These are phyloP conservation scores for Drosophila robusta DNA, from an alignment of 2,888 invertebrate species.

Conservation along the genomic window DNA sequence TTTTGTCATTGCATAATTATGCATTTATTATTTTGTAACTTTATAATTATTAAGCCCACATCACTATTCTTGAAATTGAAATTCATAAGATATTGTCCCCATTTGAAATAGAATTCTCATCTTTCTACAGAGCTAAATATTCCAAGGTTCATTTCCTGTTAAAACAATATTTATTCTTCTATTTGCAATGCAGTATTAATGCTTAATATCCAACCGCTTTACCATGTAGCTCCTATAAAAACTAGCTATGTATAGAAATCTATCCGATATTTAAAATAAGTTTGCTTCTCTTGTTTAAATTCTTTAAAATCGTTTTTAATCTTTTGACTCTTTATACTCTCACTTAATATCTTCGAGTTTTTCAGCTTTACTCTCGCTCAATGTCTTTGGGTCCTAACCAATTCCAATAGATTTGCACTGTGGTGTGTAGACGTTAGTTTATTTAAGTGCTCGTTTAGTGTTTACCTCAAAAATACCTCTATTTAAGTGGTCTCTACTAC, in stretches of 20 bases:
- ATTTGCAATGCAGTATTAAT: too few species aligned
- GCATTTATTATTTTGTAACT: neutral
- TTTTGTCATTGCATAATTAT: neutral
- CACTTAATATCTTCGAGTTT: neutral
- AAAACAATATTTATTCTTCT: too few species aligned
- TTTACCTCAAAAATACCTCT: conserved; percentile 1
- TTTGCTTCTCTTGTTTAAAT: too few species aligned
- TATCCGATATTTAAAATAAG: too few species aligned
- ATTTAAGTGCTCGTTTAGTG: conserved; percentile 33
- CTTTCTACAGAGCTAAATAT: too few species aligned
- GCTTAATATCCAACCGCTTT: neutral
- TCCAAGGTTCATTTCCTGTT: too few species aligned
- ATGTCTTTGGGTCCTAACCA: neutral
- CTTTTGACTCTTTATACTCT: neutral
- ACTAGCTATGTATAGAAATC: neutral
- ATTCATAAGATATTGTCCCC: too few species aligned
- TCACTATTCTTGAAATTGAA: too few species aligned
- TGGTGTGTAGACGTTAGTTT: conserved; percentile 14
- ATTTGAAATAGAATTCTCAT: too few species aligned
- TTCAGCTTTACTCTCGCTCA: neutral
- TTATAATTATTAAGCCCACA: neutral
- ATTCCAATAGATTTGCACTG: conserved; percentile 56
- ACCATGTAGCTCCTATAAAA: neutral
- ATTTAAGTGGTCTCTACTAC: conserved; percentile 13
- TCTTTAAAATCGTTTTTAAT: too few species aligned